Percentiles rank a stretch among this genome's conserved stretches.
phyloP scores from a whole-genome alignment of 2,888 invertebrate genomes.

The Thymelicus lineola region DNA sequence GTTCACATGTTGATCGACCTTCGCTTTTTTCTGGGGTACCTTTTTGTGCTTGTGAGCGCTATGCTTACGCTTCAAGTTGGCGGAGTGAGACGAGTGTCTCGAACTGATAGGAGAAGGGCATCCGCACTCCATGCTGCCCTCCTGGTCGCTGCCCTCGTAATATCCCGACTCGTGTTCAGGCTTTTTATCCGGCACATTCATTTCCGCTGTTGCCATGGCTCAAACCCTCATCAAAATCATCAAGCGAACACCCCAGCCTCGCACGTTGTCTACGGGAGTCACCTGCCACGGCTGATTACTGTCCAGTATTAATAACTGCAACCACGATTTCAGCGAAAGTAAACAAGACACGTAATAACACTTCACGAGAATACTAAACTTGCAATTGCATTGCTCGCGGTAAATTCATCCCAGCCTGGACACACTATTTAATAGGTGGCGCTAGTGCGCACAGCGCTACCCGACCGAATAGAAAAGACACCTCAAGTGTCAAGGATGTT shows the following conservation, averaged over 20 bases:
- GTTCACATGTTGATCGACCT: conserved; percentile 64
- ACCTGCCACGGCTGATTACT: conserved; percentile 34
- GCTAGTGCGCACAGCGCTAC: conserved; percentile 55
- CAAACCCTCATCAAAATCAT: conserved; percentile 71
- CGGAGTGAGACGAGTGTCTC: conserved; percentile 76
- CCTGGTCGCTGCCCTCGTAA: conserved; percentile 90
- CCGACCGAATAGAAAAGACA: conserved; percentile 58
- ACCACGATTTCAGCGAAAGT: conserved; percentile 65
- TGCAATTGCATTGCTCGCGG: conserved; percentile 56
- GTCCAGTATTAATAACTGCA: conserved; percentile 32
- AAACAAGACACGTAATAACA: conserved; percentile 71
- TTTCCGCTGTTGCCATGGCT: conserved; percentile 83
- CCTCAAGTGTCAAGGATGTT: conserved; percentile 44
- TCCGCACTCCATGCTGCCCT: conserved; percentile 84
- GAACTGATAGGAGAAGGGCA: conserved; percentile 78
- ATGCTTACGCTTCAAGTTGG: conserved; percentile 71
- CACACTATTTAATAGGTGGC: conserved; percentile 65
- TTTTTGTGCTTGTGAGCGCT: conserved; percentile 72
- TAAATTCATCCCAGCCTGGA: conserved; percentile 64
- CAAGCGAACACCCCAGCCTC: conserved; percentile 51
- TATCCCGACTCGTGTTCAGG: conserved; percentile 93
- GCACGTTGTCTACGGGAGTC: conserved; percentile 22
- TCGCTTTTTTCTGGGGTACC: conserved; percentile 64
- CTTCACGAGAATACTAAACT: conserved; percentile 65
- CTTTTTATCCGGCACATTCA: conserved; percentile 87